phyloP scores from a whole-genome alignment of 2,113 vertebrate species.

The Platanista minor region DNA sequence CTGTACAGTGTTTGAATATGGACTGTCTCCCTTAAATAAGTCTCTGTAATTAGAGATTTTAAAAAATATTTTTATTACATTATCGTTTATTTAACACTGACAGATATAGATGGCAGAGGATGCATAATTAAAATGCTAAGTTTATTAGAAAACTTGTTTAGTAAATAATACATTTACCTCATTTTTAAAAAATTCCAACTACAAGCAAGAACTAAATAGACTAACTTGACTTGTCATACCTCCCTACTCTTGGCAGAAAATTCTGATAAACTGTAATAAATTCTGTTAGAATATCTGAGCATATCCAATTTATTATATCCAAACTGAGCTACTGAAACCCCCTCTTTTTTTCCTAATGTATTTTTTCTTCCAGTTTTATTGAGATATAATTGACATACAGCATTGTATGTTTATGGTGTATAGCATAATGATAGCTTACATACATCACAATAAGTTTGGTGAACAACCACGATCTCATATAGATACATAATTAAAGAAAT shows the following conservation, averaged over 20 bases:
- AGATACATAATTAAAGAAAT: not conserved
- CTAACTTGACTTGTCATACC: not conserved
- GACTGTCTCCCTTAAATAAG: not conserved
- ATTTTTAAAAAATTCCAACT: not conserved
- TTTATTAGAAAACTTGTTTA: not conserved
- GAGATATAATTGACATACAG: not conserved
- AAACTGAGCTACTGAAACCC: not conserved
- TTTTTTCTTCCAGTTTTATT: not conserved
- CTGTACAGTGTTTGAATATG: not conserved
- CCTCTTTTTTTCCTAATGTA: not conserved
- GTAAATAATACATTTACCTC: not conserved
- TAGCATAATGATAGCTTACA: not conserved
- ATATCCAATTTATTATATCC: not conserved
- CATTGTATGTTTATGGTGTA: not conserved
- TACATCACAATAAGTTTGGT: not conserved
- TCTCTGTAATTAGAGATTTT: not conserved
- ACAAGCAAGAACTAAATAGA: not conserved
- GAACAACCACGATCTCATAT: not conserved
- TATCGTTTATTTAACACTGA: not conserved
- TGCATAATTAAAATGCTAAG: not conserved
- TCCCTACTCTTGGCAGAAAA: not conserved
- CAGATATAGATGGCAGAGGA: not conserved
- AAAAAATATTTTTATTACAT: not conserved
- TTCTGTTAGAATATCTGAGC: not conserved
- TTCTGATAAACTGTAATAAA: constrained; percentile 8